Percentiles rank a stretch among this genome's conserved stretches.
Evolutionary conservation across 2,797 vertebrate species (phyloP).

Genomic region (Lutjanus campechanus): DNA sequence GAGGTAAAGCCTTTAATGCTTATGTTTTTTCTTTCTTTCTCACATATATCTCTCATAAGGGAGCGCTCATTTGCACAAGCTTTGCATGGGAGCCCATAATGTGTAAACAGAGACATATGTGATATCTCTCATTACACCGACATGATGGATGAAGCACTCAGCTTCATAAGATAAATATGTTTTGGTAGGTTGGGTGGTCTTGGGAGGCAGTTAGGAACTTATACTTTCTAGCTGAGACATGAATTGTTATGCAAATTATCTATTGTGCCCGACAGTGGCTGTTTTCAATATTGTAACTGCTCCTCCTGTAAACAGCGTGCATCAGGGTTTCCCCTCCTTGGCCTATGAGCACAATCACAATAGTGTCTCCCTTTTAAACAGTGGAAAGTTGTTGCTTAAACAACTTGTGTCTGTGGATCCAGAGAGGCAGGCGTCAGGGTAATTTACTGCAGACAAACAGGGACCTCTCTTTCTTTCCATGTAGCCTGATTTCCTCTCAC

Average conservation of each 20-base stretch:
- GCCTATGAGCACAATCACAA: conserved; percentile 56
- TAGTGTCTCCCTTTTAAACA: conserved; percentile 53
- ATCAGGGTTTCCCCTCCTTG: conserved; percentile 60
- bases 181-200: conserved; percentile 31
- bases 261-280: conserved; percentile 21
- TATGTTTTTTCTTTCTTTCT: conserved; percentile 52
- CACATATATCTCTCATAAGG: conserved; percentile 27
- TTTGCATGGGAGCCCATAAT: conserved; percentile 34
- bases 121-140: conserved; percentile 40
- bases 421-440: conserved; percentile 53
- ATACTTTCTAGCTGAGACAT: conserved; percentile 26
- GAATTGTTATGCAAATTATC: conserved; percentile 47
- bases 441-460: conserved; percentile 72
- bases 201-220: conserved; percentile 29
- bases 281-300: conserved; percentile 45
- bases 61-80: conserved; percentile 30
- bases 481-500: conserved; percentile 67
- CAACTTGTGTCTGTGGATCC: conserved; percentile 44
- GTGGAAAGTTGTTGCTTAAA: conserved; percentile 67
- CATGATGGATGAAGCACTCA: conserved; percentile 50
- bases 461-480: conserved; percentile 71
- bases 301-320: conserved; percentile 44
- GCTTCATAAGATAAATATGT: conserved; percentile 45
- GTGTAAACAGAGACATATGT: conserved; percentile 56
- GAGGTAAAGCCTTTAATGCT: conserved; percentile 23